These are phyloP conservation scores for Myanophis thanlyinensis DNA, from an alignment of 2,113 vertebrate genomes.

Conservation along the genomic window DNA sequence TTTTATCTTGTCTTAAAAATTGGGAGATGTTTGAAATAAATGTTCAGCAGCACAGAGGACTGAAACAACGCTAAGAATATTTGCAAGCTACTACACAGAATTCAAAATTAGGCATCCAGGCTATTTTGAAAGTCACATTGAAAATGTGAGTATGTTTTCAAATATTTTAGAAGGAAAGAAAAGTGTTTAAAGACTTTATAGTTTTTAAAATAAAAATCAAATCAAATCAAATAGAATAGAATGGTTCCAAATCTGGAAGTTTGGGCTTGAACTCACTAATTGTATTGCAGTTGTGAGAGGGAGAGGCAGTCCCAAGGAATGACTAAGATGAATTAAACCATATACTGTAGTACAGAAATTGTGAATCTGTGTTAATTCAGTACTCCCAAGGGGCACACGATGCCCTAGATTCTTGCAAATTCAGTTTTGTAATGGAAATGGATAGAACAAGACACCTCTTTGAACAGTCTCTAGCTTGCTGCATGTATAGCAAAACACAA, in stretches of 20 bases:
- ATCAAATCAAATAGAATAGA: not conserved
- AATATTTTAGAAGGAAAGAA: not conserved
- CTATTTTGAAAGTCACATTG: not conserved
- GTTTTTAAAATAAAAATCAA: not conserved
- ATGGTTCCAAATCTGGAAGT: not conserved
- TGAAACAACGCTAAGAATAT: not conserved
- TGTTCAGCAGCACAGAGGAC: not conserved
- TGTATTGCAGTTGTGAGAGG: not conserved
- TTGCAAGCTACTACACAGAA: not conserved
- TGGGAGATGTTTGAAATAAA: not conserved
- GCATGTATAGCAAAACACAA: constrained; percentile 12
- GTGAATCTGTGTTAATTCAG: not conserved
- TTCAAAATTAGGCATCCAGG: not conserved
- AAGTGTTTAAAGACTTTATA: not conserved
- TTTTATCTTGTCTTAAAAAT: not conserved
- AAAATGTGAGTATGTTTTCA: not conserved
- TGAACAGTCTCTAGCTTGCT: constrained; percentile 15
- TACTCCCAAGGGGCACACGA: not conserved
- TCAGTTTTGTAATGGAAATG: not conserved
- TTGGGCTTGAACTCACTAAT: not conserved
- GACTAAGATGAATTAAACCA: not conserved
- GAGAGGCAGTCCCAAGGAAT: not conserved
- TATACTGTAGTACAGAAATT: not conserved
- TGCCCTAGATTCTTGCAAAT: not conserved
- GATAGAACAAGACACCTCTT: not conserved